Evolutionary conservation across 2,797 vertebrate genomes (phyloP), one percentile per base, ranked within the genome.

Genomic region (Potorous gilbertii): DNA sequence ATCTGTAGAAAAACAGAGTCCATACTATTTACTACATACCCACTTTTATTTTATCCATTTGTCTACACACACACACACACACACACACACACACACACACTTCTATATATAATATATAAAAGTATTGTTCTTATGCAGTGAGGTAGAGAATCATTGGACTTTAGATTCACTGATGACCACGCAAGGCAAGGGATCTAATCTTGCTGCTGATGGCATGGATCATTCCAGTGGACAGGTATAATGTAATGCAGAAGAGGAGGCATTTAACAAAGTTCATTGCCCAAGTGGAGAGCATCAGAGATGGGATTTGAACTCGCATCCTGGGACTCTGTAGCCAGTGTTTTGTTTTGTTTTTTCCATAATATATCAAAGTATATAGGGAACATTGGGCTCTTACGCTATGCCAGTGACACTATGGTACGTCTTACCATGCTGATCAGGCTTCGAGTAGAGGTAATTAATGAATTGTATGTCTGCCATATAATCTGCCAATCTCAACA

Each of bases 131-230:
- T 94, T 92, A 28, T 1, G 52, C 93, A 90, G 18, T 54, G 13
- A 50, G 5, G 10, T 95, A 94, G 34, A 57, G 46, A 55, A 91
- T 91, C 96, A 89, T 93, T 95, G 94, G 92, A 92, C 93, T 29
- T 92, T 93, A 91, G 59, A 3, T 10, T 62, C 50, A 92, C 59
- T 93, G 91, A 91, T 95, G 87, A 89, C 93, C 54, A 55, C 11
- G 6, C 57, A 90, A 28, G 31, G 10, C 12, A 95, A 56, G 40
- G 21, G 40, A 46, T 50, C 3, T 87, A 87, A 46, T 50, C 24
- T 87, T 46, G 74, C 9, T 50, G 9, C 10, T 3, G 1, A 2
- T 50, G 21, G 40, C 40, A 50, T 46, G 66, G 2, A 81, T 81
- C 40, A 27, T 81, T 81, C 74, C 40, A 81, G 18, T 24, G n/a